phyloP scores from a whole-genome alignment of 2,113 vertebrate species.

The Alces alces region DNA sequence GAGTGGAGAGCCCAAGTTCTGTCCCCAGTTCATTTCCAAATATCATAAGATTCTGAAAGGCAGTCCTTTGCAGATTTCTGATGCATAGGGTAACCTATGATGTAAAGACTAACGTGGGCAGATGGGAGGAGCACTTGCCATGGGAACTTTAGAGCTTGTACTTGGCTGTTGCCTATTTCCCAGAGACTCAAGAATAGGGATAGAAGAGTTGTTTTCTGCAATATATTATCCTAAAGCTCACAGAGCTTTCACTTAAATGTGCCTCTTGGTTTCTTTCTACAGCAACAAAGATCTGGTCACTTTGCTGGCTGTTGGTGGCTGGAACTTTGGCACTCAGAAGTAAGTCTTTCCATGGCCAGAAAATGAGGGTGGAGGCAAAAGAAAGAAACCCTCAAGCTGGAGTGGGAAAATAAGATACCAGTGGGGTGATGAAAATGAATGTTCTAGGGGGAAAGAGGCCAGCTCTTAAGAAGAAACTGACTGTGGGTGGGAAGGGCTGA shows the following conservation, averaged over 20 bases:
- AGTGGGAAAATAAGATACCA: background rate
- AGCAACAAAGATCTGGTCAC: conserved; percentile 81
- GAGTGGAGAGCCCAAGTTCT: background rate
- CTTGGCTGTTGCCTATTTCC: background rate
- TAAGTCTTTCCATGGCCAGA: conserved; percentile 35
- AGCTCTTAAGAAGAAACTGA: background rate
- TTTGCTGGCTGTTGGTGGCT: conserved; percentile 79
- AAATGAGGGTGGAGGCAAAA: background rate
- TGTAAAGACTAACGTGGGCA: background rate
- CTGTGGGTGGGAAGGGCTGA: background rate
- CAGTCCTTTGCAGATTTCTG: background rate
- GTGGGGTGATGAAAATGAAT: background rate
- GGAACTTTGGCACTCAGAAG: conserved; percentile 81
- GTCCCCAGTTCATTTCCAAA: background rate
- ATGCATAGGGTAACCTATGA: background rate
- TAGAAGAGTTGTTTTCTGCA: too few species aligned
- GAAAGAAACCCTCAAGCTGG: background rate
- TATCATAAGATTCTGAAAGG: background rate
- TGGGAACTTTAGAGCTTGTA: background rate
- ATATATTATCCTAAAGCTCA: background rate
- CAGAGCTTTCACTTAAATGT: background rate
- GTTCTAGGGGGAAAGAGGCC: background rate
- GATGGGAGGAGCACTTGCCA: background rate
- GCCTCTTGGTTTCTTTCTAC: background rate
- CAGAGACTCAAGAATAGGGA: background rate